Evolutionary conservation across 2,888 invertebrate genomes (phyloP), one percentile per base, ranked within the genome.

Genomic region (Mayetiola destructor): DNA sequence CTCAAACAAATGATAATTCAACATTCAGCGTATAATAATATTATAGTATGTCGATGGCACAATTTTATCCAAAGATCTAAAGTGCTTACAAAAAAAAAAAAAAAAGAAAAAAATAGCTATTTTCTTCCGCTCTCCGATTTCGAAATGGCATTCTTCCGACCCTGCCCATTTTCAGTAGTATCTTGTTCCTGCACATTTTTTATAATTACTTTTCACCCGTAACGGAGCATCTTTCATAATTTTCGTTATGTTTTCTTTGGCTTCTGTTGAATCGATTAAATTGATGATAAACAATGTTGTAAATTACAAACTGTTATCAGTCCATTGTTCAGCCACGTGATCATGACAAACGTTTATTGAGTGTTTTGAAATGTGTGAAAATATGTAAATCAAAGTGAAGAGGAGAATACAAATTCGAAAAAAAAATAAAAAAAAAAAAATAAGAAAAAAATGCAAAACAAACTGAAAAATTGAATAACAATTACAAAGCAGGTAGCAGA

Each of bases 291-390:
- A 23, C n/a, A 48, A n/a, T 27, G 48, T 23, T n/a, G 23, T 14
- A n/a, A 4, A 12, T 12, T n/a, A 10, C 48, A 20, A 27, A 6
- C 48, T 27, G n/a, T 27, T 48, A 27, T 48, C 48, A 48, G 27
- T 27, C 29, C 27, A 27, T 48, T 48, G 48, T 48, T 27, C 27
- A 27, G 16, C 27, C 48, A 48, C 27, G 48, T 48, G 27, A n/a
- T n/a, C n/a, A n/a, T n/a, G n/a, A n/a, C n/a, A 23, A 48, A 27
- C 40, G 39, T 39, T 6, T 40, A 23, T 27, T 8, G n/a, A n/a
- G n/a, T 9, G 12, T 48, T 48, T 48, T 48, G 48, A 48, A 48
- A 48, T 48, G 48, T 48, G 48, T 48, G 48, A 48, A 48, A 27
- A 27, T 48, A 48, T 48, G 48, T 16, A 48, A 48, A 48, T 48